Conservation (phyloP, 2,113 vertebrate genomes). For the Rattus rattus region DNA sequence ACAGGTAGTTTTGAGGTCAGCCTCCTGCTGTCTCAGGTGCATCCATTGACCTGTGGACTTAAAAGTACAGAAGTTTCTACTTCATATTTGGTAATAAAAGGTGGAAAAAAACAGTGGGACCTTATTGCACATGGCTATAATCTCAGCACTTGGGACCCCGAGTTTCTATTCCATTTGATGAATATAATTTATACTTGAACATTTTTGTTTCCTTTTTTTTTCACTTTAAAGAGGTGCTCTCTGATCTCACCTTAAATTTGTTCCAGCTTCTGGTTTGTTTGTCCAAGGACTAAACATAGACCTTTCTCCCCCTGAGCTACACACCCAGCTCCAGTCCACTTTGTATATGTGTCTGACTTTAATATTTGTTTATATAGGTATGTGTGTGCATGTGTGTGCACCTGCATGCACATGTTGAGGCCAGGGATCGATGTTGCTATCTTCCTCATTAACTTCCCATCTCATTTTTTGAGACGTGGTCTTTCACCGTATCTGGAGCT, state of each 20-base stretch:
- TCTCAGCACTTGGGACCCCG: neutral
- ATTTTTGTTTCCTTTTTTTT: slow-evolving; percentile 27
- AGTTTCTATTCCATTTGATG: slow-evolving; percentile 7
- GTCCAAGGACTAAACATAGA: neutral
- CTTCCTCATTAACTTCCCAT: neutral
- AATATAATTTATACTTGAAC: neutral
- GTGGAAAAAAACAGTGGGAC: neutral
- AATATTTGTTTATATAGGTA: neutral
- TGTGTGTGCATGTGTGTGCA: neutral
- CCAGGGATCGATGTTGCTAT: too few species aligned
- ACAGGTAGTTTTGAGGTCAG: neutral
- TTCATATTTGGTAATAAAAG: slow-evolving; percentile 29
- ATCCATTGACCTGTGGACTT: neutral
- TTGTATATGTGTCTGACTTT: neutral
- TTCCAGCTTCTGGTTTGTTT: neutral
- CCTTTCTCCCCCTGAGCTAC: neutral
- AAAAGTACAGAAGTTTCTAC: neutral
- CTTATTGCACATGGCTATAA: neutral
- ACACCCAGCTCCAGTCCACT: neutral
- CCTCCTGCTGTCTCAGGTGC: neutral
- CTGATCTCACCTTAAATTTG: neutral
- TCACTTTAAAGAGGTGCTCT: slow-evolving; percentile 10
- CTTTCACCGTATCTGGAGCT: neutral
- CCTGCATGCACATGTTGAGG: neutral
- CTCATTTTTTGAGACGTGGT: neutral